Conservation (phyloP, 2,797 vertebrate species). For the Cryptoprocta ferox region DNA sequence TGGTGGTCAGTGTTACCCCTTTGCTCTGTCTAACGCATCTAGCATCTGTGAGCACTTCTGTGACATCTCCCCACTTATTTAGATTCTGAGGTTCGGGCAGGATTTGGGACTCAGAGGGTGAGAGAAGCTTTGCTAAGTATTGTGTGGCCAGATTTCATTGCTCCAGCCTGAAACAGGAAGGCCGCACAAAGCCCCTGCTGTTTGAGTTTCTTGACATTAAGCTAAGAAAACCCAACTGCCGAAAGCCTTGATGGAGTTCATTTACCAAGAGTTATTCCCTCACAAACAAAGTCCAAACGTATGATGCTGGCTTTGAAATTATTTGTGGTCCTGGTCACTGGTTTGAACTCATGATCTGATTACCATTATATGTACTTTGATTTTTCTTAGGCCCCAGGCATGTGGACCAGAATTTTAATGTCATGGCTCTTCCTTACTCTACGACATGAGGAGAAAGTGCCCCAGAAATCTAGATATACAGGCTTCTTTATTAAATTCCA, state of each 20-base stretch:
- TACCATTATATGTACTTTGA: neutral
- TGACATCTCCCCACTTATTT: neutral
- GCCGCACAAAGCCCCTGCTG: neutral
- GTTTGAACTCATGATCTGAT: constrained; percentile 13
- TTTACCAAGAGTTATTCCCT: constrained; percentile 15
- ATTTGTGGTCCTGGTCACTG: constrained; percentile 7
- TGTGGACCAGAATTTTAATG: neutral
- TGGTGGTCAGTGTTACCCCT: neutral
- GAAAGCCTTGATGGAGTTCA: neutral
- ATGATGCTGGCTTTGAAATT: constrained; percentile 37
- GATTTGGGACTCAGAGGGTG: neutral
- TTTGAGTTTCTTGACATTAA: neutral
- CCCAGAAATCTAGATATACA: neutral
- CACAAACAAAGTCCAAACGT: neutral
- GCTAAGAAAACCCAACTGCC: neutral
- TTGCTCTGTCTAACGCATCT: neutral
- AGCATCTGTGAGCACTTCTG: neutral
- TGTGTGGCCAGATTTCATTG: neutral
- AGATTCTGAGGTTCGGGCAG: neutral
- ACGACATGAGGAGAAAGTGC: neutral
- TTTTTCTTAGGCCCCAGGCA: constrained; percentile 5
- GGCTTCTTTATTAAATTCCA: constrained; percentile 35
- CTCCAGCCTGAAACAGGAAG: neutral
- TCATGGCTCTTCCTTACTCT: constrained; percentile 11
- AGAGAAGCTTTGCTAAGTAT: neutral